Percentiles rank a stretch among this genome's conserved stretches.
Evolutionary conservation across 2,797 vertebrate species (phyloP).

Genomic region (Australoheros facetus): DNA sequence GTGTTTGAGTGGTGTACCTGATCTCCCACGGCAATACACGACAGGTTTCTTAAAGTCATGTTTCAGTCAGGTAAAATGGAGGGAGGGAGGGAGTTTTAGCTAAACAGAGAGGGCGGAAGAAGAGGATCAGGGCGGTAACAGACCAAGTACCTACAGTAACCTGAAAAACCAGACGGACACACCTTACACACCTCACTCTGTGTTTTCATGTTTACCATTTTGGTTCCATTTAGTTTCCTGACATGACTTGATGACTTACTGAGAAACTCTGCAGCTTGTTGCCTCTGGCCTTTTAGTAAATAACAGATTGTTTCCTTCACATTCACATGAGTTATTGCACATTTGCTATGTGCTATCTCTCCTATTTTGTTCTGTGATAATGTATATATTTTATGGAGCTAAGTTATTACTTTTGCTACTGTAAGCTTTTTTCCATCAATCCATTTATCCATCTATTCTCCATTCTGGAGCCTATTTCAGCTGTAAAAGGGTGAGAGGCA

Average conservation of each 20-base stretch:
- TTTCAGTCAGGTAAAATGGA: constrained; percentile 28
- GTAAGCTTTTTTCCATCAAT: neutral
- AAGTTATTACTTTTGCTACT: neutral
- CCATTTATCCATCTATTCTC: too few relatives aligned
- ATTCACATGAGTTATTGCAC: neutral
- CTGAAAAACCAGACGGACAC: neutral
- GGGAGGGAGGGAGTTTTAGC: neutral
- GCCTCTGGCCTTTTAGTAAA: neutral
- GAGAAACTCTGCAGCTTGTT: neutral
- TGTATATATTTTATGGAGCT: neutral
- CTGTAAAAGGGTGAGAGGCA: too few relatives aligned
- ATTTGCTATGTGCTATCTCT: too few relatives aligned
- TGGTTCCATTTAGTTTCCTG: neutral
- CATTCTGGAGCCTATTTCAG: too few relatives aligned
- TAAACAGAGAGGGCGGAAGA: neutral
- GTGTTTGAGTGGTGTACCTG: neutral
- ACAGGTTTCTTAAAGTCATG: constrained; percentile 10
- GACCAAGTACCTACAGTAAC: neutral
- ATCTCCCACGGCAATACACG: constrained; percentile 9
- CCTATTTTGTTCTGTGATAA: neutral
- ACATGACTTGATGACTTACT: neutral
- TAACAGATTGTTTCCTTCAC: neutral
- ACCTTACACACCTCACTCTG: neutral
- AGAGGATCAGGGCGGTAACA: neutral
- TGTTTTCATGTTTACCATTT: neutral